Evolutionary conservation across 2,888 invertebrate species (phyloP), one percentile per base, ranked within the genome.

Genomic region (Brenthis ino): DNA sequence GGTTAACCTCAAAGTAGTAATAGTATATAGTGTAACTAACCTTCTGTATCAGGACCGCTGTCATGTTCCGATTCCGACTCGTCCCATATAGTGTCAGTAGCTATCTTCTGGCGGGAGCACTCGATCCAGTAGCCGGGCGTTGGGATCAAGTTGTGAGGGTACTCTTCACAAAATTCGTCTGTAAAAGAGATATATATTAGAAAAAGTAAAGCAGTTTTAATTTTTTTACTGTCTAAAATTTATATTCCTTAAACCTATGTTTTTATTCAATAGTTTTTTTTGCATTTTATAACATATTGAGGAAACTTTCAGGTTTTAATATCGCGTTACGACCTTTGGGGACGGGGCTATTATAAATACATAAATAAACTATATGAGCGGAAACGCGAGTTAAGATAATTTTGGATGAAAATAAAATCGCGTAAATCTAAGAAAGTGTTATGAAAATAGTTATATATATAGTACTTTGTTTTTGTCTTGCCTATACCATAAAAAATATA

Each of bases 81-180:
- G 82, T 97, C 97, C 97, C 97, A 97, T 76, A 97, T 96, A 64
- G 96, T 96, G 87, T 96, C 96, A 12, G 96, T 94, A 67, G 96
- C 94, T 79, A 97, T 97, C 89, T 97, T 97, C 90, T 97, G 97
- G 3, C 98, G 94, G n/a, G 98, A 98, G 86, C 98, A 98, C 88
- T 98, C 98, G 85, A 98, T 96, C 98, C 98, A 98, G 91, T 98
- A 98, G 67, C 98, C 98, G 0, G 98, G 97, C 0, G 97, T 98
- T 1, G 97, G 97, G 80, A 97, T 96, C 83, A 98, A 94, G 86
- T 95, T 97, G 92, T 98, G 98, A 0, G 98, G 98, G 88, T 96
- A 98, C 85, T 98, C 97, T 83, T 97, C 96, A 88, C 98, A 98
- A 87, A 98, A 97, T 89, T 98, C 98, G 93, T 98, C 98, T 98